These are phyloP conservation scores for Drosophila paramelanica DNA, from an alignment of 2,888 invertebrate genomes.

Conservation along the genomic window DNA sequence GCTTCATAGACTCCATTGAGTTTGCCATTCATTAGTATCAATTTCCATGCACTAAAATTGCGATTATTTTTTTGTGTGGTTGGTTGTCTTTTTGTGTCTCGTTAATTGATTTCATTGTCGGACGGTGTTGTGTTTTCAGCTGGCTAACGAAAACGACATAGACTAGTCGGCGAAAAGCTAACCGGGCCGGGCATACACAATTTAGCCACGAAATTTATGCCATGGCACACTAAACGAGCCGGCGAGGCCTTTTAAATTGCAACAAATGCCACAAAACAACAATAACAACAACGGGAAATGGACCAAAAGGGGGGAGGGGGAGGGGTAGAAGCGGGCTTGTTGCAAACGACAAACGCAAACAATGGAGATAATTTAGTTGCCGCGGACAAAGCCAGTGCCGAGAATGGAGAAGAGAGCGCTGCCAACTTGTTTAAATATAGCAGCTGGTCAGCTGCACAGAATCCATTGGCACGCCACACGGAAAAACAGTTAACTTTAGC, in stretches of 20 bases:
- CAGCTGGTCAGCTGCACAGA: conserved; percentile 51
- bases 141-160: conserved; percentile 49
- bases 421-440: conserved; percentile 67
- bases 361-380: conserved; percentile 78
- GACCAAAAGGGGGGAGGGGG: neutral
- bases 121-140: conserved; percentile 3
- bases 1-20: conserved; percentile 7
- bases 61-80: conserved; percentile 1
- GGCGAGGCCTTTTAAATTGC: conserved; percentile 51
- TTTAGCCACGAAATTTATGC: conserved; percentile 77
- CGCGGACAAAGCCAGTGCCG: conserved; percentile 50
- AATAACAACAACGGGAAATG: conserved; percentile 15
- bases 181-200: conserved; percentile 51
- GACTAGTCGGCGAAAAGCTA: conserved; percentile 54
- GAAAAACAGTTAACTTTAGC: conserved; percentile 69
- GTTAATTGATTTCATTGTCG: conserved; percentile 67
- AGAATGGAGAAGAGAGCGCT: conserved; percentile 11
- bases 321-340: conserved; percentile 5
- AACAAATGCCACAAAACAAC: conserved; percentile 29
- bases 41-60: conserved; percentile 34
- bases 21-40: conserved; percentile 37
- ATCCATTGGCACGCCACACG: conserved; percentile 63
- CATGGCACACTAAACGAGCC: conserved; percentile 65
- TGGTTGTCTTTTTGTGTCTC: neutral
- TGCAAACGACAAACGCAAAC: conserved; percentile 69